phyloP scores from a whole-genome alignment of 1,140 invertebrate species.

The Rhopalosiphum maidis region DNA sequence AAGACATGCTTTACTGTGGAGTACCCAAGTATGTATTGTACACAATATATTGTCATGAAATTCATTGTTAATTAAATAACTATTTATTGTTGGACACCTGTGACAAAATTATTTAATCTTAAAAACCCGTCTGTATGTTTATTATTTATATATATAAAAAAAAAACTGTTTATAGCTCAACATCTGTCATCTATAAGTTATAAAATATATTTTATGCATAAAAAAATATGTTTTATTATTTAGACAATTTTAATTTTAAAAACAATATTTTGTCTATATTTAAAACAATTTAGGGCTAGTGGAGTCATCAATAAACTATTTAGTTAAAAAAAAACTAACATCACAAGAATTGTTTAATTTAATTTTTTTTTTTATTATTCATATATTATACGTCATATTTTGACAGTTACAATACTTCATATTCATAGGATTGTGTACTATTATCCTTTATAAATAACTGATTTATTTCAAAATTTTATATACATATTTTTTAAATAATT shows the following conservation, averaged over 20 bases:
- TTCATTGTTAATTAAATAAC: neutral
- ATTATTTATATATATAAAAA: neutral
- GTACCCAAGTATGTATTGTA: slow-evolving; percentile 72
- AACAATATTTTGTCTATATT: no score
- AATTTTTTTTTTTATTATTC: no score
- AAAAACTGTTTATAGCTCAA: neutral
- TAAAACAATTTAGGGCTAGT: no score
- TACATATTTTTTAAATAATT: neutral
- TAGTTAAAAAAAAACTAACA: neutral
- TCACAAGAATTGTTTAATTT: neutral
- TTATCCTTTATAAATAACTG: no score
- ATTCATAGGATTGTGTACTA: no score
- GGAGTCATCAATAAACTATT: neutral
- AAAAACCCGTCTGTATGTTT: neutral
- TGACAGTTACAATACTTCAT: neutral
- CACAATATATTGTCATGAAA: neutral
- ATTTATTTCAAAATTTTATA: no score
- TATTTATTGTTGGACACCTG: neutral
- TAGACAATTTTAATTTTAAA: neutral
- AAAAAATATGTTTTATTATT: neutral
- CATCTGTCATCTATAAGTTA: neutral
- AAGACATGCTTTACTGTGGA: slow-evolving; percentile 85
- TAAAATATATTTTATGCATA: neutral
- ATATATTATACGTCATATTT: neutral
- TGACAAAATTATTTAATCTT: neutral